Percentiles rank a stretch among this genome's conserved stretches.
Conservation (phyloP, 2,113 vertebrate species). For the Eulacestoma nigropectus region DNA sequence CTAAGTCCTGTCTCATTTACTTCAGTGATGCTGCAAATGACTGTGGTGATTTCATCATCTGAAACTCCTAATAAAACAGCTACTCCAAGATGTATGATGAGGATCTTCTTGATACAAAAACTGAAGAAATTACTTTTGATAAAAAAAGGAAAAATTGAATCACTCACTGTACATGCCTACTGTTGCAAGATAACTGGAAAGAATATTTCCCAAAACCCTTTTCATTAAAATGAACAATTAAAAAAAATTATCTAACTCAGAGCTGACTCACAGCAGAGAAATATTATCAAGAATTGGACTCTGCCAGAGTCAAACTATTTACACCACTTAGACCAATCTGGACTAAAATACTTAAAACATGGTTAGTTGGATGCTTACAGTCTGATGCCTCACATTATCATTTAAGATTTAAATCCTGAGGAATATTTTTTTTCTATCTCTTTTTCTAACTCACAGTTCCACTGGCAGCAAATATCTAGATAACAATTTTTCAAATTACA, state of each 20-base stretch:
- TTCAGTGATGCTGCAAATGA: not conserved
- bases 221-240: constrained; percentile 21
- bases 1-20: constrained; percentile 4
- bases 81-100: constrained; percentile 8
- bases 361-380: not conserved
- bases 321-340: not conserved
- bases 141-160: not conserved
- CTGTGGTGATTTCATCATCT: not conserved
- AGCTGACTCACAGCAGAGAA: not conserved
- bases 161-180: not conserved
- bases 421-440: constrained; percentile 20
- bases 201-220: not conserved
- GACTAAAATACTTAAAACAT: not conserved
- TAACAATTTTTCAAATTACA: constrained; percentile 67
- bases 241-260: not conserved
- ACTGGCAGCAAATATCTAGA: constrained; percentile 49
- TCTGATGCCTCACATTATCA: not conserved
- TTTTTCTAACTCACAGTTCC: constrained; percentile 41
- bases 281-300: not conserved
- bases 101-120: constrained; percentile 39
- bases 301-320: not conserved
- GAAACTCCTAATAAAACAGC: constrained; percentile 54
- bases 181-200: not conserved
- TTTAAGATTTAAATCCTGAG: not conserved
- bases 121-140: constrained; percentile 18